These are phyloP conservation scores for Oryzias sinensis DNA, from an alignment of 2,797 vertebrate genomes.

Conservation along the genomic window DNA sequence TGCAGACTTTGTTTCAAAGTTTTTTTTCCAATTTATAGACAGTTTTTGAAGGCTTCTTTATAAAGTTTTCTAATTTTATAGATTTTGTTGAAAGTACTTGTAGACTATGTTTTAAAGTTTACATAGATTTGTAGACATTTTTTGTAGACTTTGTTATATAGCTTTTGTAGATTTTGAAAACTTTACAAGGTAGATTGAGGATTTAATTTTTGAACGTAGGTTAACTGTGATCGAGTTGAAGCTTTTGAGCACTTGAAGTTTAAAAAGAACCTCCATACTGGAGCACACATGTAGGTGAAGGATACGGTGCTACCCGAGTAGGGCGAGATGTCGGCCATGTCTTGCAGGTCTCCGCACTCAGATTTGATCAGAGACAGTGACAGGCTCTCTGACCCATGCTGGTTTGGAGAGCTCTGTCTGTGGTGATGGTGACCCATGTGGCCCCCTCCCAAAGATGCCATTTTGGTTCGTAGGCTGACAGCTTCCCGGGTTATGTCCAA, in stretches of 20 bases:
- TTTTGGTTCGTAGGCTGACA: constrained; percentile 97
- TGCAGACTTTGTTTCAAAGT: no score
- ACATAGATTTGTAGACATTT: no score
- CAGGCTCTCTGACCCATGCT: constrained; percentile 88
- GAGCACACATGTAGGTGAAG: constrained; percentile 59
- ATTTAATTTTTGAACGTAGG: no score
- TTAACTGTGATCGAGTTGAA: no score
- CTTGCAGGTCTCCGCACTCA: constrained; percentile 95
- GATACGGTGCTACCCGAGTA: constrained; percentile 99
- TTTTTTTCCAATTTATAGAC: no score
- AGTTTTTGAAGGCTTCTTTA: no score
- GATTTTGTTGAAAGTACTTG: no score
- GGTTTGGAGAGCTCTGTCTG: constrained; percentile 84
- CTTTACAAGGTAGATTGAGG: background rate
- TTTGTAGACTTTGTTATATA: background rate
- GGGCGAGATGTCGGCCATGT: constrained; percentile 96
- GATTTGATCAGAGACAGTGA: constrained; percentile 98
- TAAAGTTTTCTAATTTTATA: no score
- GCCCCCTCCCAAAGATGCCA: constrained; percentile 82
- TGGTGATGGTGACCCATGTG: constrained; percentile 90
- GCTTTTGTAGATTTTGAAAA: background rate
- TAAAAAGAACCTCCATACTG: background rate
- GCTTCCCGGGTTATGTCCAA: constrained; percentile 94
- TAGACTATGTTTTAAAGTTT: no score
- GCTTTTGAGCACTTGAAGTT: background rate